Conservation (phyloP, 2,113 vertebrate genomes). For the Engystomops pustulosus region DNA sequence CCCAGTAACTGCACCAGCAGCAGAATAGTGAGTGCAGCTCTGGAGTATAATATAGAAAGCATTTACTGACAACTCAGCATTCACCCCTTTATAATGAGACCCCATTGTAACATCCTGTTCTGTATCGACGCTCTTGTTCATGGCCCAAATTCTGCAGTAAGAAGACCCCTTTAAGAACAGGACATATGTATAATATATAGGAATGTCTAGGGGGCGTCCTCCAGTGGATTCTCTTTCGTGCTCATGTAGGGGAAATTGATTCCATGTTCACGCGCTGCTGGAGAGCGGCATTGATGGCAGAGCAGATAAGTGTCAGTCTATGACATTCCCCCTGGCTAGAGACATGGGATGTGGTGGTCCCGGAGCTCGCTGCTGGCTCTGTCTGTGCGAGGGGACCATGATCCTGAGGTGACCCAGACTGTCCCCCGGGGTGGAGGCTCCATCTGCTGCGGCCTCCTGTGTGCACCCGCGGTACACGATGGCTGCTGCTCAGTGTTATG, state of each 20-base stretch:
- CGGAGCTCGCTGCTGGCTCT: background rate
- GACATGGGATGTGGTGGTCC: slow-evolving; percentile 10
- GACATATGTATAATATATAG: background rate
- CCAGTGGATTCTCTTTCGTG: background rate
- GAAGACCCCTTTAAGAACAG: no score
- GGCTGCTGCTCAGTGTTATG: background rate
- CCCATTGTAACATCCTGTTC: no score
- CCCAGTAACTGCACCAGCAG: no score
- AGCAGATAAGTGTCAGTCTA: background rate
- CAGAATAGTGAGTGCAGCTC: no score
- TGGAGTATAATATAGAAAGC: no score
- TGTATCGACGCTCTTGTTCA: no score
- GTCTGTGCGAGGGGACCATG: slow-evolving; percentile 13
- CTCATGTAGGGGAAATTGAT: slow-evolving; percentile 30
- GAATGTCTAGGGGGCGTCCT: background rate
- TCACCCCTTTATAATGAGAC: no score
- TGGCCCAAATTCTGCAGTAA: no score
- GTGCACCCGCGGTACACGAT: no score
- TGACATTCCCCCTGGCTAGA: slow-evolving; percentile 48
- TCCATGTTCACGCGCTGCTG: slow-evolving; percentile 39
- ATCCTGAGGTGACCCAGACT: slow-evolving; percentile 28
- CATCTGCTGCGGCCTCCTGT: slow-evolving; percentile 37
- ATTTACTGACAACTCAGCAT: no score
- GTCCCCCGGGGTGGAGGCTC: slow-evolving; percentile 7
- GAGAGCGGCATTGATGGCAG: slow-evolving; percentile 16